Evolutionary conservation across 2,888 invertebrate genomes (phyloP), one percentile per base, ranked within the genome.

Genomic region (Halictus ligatus): DNA sequence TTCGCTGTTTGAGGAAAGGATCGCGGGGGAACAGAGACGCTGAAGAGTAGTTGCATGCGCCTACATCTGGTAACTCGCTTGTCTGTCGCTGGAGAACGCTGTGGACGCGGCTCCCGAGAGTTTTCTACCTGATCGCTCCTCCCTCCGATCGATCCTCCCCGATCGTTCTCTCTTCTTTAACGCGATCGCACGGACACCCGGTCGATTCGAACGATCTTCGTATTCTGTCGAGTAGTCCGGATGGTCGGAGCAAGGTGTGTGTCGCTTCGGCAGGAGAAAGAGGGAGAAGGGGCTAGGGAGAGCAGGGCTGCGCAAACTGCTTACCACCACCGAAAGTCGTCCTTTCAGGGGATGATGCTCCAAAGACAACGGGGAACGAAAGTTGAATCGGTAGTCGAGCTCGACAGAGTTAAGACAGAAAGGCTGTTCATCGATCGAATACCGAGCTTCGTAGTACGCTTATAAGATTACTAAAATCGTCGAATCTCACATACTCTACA

Each of bases 21-120:
- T 35, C 12, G 58, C 46, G 73, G 48, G 60, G 77, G 74, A 73
- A 35, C 43, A 60, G 83, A 82, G 79, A 87, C 91, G 91, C 91
- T 92, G 35, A 67, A 35, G 35, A 35, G 93, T 92, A 93, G 92
- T 92, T 94, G 94, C 94, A 94, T 94, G 94, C 88, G 92, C 93
- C 92, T 93, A 92, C 89, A 92, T 81, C 64, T 86, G 84, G 85
- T 90, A 54, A 78, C 89, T 91, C 89, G 94, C 93, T 94, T 94
- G 90, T 92, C 91, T 94, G 92, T 93, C 92, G 87, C 83, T 89
- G 87, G 91, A 85, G 83, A 74, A 74, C 73, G 79, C 72, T 71
- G 83, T 75, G 67, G 73, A 83, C 74, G 75, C 79, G 67, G 69
- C 64, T 73, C 64, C 77, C 76, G 75, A 64, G 46, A 50, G 73